phyloP scores from a whole-genome alignment of 2,888 invertebrate genomes.

The Diabrotica balteata region DNA sequence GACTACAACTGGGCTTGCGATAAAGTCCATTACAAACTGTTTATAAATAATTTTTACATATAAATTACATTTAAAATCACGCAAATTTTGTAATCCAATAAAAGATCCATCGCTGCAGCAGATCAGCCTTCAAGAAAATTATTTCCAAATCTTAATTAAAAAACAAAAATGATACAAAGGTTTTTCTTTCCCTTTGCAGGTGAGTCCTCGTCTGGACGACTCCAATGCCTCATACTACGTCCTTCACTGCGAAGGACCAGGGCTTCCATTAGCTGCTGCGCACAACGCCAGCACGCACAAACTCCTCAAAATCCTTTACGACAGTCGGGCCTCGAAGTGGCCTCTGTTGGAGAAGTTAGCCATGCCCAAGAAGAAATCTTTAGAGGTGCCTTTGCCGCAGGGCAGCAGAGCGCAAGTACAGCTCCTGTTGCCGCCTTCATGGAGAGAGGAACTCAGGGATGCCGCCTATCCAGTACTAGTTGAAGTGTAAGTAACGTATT shows the following conservation, averaged over 20 bases:
- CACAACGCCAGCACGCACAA: conserved; percentile 79
- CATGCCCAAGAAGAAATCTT: conserved; percentile 80
- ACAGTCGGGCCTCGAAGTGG: conserved; percentile 66
- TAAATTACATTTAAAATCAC: too few relatives aligned
- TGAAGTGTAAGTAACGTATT: conserved; percentile 72
- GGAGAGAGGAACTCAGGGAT: conserved; percentile 84
- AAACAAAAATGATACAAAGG: background rate
- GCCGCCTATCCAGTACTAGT: conserved; percentile 89
- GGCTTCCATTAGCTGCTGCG: conserved; percentile 83
- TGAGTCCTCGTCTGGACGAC: conserved; percentile 53
- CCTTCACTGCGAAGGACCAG: conserved; percentile 91
- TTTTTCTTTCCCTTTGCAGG: conserved; percentile 40
- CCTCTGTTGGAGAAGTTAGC: conserved; percentile 78
- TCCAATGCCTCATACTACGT: conserved; percentile 67
- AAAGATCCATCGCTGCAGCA: too few relatives aligned
- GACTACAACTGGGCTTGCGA: too few relatives aligned
- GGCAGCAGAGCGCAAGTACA: conserved; percentile 89
- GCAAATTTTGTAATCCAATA: too few relatives aligned
- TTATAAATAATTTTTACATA: too few relatives aligned
- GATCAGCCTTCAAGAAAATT: too few relatives aligned
- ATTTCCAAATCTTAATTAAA: too few relatives aligned
- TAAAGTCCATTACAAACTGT: too few relatives aligned
- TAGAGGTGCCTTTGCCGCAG: conserved; percentile 85
- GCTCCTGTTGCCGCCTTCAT: conserved; percentile 85
- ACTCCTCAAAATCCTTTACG: conserved; percentile 79